phyloP scores from a whole-genome alignment of 1,140 invertebrate species.

The Aricia agestis region DNA sequence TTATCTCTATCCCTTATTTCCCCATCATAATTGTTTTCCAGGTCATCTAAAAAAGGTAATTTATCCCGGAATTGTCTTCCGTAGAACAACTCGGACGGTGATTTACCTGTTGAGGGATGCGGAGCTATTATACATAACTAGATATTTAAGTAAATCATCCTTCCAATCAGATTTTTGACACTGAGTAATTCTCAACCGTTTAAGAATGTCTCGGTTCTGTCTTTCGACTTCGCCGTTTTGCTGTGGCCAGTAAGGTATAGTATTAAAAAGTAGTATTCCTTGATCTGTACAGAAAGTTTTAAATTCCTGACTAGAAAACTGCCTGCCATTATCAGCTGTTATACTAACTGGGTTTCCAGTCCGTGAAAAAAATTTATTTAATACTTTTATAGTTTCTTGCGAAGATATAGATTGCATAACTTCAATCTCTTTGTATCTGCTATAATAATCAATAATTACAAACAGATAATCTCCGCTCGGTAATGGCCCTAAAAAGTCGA shows the following conservation, averaged over 20 bases:
- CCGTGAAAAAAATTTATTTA: slow-evolving; percentile 35
- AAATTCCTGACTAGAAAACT: slow-evolving; percentile 4
- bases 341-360: slow-evolving; percentile 28
- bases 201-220: slow-evolving; percentile 10
- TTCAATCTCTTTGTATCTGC: slow-evolving; percentile 37
- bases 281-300: slow-evolving; percentile 8
- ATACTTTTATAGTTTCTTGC: slow-evolving; percentile 30
- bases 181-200: slow-evolving; percentile 6
- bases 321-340: slow-evolving; percentile 30
- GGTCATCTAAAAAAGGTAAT: slow-evolving; percentile 23
- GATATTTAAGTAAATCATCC: slow-evolving; percentile 5
- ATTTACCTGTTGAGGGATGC: slow-evolving; percentile 37
- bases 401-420: slow-evolving; percentile 30
- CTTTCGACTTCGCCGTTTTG: slow-evolving; percentile 17
- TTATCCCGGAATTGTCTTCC: slow-evolving; percentile 32
- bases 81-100: slow-evolving; percentile 52
- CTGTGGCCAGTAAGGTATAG: slow-evolving; percentile 16
- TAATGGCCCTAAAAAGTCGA: slow-evolving; percentile 41
- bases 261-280: background rate
- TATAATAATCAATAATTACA: slow-evolving; percentile 30
- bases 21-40: slow-evolving; percentile 23
- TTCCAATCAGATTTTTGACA: slow-evolving; percentile 5
- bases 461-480: slow-evolving; percentile 32
- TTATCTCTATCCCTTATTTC: slow-evolving; percentile 36
- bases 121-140: slow-evolving; percentile 3